phyloP scores from a whole-genome alignment of 1,140 invertebrate genomes.

The Saxidomus purpurata region DNA sequence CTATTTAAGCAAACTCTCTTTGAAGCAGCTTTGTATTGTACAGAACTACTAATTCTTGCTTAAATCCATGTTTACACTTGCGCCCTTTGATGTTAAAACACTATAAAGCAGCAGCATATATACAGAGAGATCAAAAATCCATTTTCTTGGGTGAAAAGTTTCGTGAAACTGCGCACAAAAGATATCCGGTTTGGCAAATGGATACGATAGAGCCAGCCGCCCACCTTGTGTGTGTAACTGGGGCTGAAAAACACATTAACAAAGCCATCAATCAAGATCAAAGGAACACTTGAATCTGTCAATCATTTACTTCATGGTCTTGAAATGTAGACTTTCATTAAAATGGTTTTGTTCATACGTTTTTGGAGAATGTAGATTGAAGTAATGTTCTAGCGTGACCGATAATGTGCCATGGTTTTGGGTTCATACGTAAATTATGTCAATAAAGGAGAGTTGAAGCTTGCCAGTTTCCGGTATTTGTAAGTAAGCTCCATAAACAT shows the following conservation, averaged over 20 bases:
- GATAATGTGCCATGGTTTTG: too few relatives aligned
- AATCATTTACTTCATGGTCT: constrained; percentile 50
- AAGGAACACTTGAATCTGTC: constrained; percentile 65
- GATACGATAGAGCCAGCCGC: constrained; percentile 29
- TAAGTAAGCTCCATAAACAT: too few relatives aligned
- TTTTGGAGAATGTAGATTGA: constrained; percentile 9
- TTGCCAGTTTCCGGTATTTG: too few relatives aligned
- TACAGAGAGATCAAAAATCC: constrained; percentile 67
- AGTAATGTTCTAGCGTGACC: too few relatives aligned
- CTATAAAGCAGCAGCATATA: constrained; percentile 62
- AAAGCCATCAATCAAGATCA: constrained; percentile 64
- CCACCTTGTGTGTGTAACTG: constrained; percentile 63
- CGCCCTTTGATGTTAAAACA: constrained; percentile 56
- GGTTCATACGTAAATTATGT: too few relatives aligned
- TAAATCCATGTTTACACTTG: constrained; percentile 65
- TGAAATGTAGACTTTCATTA: constrained; percentile 31
- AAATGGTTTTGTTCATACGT: constrained; percentile 13
- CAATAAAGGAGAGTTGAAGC: too few relatives aligned
- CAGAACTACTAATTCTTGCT: constrained; percentile 61
- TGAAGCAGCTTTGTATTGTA: constrained; percentile 65
- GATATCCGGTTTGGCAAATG: constrained; percentile 62
- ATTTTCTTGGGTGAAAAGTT: constrained; percentile 65
- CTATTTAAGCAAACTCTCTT: constrained; percentile 63
- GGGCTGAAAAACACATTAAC: constrained; percentile 65
- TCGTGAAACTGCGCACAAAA: constrained; percentile 65